phyloP scores from a whole-genome alignment of 1,140 invertebrate species.

The Mesaphorura yosii region DNA sequence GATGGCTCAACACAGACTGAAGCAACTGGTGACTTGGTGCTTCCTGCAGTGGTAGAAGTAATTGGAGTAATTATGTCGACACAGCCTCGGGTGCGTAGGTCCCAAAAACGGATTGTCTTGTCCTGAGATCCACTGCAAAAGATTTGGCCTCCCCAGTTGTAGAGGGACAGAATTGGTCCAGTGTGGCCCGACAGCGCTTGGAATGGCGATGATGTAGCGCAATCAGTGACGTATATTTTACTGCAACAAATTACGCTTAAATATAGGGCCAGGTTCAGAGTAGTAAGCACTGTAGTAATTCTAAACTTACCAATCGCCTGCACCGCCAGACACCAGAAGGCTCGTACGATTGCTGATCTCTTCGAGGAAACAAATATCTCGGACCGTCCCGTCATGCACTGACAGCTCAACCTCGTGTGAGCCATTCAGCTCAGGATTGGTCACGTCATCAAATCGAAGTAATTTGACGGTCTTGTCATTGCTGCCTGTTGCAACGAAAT shows the following conservation, averaged over 20 bases:
- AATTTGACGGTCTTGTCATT: slow-evolving; percentile 98
- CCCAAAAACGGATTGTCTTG: slow-evolving; percentile 93
- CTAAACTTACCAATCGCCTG: too few relatives aligned
- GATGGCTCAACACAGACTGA: slow-evolving; percentile 91
- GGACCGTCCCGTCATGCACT: slow-evolving; percentile 95
- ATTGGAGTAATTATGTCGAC: slow-evolving; percentile 81
- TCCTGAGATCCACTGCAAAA: slow-evolving; percentile 95
- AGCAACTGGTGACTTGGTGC: slow-evolving; percentile 65
- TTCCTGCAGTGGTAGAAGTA: slow-evolving; percentile 54
- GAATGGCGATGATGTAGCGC: slow-evolving; percentile 82
- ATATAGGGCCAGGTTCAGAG: too few relatives aligned
- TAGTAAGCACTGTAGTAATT: too few relatives aligned
- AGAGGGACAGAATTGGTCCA: slow-evolving; percentile 86
- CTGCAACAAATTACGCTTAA: too few relatives aligned
- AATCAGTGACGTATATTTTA: slow-evolving; percentile 97
- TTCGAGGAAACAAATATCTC: slow-evolving; percentile 94
- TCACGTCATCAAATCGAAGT: slow-evolving; percentile 69
- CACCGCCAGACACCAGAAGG: slow-evolving; percentile 91
- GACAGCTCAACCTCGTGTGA: slow-evolving; percentile 70
- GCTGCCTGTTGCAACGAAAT: slow-evolving; percentile 91
- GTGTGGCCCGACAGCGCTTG: slow-evolving; percentile 85
- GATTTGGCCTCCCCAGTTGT: slow-evolving; percentile 94
- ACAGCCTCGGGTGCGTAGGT: slow-evolving; percentile 78
- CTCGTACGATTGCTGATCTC: slow-evolving; percentile 80
- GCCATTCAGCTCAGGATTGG: slow-evolving; percentile 14